These are phyloP conservation scores for Nothobranchius kuhntae DNA, from an alignment of 2,113 vertebrate species.

Conservation along the genomic window DNA sequence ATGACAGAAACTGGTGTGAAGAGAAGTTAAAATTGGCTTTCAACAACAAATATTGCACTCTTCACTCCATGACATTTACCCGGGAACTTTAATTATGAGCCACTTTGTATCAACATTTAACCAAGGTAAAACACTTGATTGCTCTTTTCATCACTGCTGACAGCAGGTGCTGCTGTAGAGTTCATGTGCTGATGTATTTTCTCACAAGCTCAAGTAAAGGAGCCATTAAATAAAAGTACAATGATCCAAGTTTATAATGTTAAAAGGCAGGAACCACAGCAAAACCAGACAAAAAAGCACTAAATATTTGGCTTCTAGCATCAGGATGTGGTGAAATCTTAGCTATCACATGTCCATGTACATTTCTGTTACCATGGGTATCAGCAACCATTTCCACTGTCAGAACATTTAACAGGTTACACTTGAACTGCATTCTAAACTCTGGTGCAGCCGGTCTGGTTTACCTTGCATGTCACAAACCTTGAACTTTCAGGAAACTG, in stretches of 20 bases:
- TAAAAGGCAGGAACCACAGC: background rate
- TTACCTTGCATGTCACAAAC: background rate
- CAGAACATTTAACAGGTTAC: background rate
- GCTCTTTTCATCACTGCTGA: background rate
- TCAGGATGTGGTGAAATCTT: constrained; percentile 9
- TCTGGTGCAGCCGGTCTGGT: background rate
- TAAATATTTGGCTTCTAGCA: background rate
- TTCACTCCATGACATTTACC: background rate
- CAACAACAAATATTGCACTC: background rate
- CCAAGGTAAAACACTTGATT: background rate
- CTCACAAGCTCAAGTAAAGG: background rate
- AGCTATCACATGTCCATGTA: background rate
- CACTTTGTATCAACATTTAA: constrained; percentile 1
- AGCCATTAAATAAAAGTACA: background rate
- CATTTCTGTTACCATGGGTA: constrained; percentile 5
- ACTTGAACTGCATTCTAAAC: background rate
- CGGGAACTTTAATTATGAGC: constrained; percentile 3
- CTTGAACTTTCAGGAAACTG: too few relatives aligned
- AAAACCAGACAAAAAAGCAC: background rate
- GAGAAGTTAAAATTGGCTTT: constrained; percentile 3
- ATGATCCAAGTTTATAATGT: background rate
- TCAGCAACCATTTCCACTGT: constrained; percentile 6
- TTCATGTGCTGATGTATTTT: background rate
- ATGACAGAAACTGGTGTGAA: background rate
- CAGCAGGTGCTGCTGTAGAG: background rate